Evolutionary conservation across 2,797 vertebrate genomes (phyloP), one percentile per base, ranked within the genome.

Genomic region (Phataginus tetradactyla): DNA sequence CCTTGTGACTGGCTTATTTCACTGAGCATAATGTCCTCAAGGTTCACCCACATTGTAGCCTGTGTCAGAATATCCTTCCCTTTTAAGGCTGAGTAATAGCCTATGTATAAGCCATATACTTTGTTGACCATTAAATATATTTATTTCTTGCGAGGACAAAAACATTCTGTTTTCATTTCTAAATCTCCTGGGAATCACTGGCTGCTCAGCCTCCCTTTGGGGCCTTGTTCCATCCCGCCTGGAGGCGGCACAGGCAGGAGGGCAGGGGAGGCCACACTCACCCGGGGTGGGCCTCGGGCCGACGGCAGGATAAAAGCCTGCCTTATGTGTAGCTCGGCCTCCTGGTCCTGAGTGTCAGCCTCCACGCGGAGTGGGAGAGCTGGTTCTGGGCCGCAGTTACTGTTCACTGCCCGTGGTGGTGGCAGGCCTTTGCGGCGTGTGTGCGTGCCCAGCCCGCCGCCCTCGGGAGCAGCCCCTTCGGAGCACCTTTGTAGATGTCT

Each of bases 261-360:
- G 80, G 96, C 87, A 93, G 81, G 93, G 98, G 98, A 98, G 98
- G 98, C 98, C 98, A 98, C 95, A 97, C 94, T 97, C 96, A 97
- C 98, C 97, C 98, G 96, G 96, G 86, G 77, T 61, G 78, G 97
- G 96, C 98, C 96, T 79, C 95, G 92, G 80, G 97, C 97, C 98
- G 98, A 98, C 96, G 15, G 87, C 29, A 10, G 95, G 95, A 96
- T 92, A 95, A 95, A 98, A 98, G 69, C 94, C 90, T 95, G 89
- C 96, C 98, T 98, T 98, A 97, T 88, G 89, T 95, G 96, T 97
- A 98, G 97, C 98, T 98, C 98, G 98, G 98, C 98, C 97, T 98
- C 96, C 94, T 32, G 6, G 96, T 97, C 96, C 96, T 98, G 97
- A 97, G 97, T 97, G 98, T 97, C 98, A 98, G 97, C 94, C 95